These are phyloP conservation scores for Thunnus thynnus DNA, from an alignment of 2,113 vertebrate genomes.

Conservation along the genomic window DNA sequence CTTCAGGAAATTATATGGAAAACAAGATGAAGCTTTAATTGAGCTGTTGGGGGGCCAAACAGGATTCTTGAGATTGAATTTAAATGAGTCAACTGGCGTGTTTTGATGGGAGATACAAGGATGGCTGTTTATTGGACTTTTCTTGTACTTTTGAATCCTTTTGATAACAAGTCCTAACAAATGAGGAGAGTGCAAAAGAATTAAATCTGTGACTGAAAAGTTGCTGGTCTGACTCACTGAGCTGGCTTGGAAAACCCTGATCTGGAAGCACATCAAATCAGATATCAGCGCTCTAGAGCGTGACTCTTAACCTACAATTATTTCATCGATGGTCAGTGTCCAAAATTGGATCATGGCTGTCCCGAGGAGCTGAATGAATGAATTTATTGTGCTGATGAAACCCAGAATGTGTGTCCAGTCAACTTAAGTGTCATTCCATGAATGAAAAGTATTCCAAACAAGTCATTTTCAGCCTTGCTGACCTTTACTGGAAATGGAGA, in stretches of 20 bases:
- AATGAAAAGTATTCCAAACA: slow-evolving; percentile 1
- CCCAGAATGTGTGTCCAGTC: slow-evolving; percentile 6
- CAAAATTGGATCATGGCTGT: neutral
- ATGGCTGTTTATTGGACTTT: neutral
- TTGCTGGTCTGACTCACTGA: too few relatives aligned
- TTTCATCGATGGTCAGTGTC: neutral
- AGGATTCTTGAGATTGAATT: slow-evolving; percentile 27
- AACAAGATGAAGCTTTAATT: slow-evolving; percentile 34
- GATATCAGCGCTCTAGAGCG: neutral
- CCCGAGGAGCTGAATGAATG: neutral
- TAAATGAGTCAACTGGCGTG: neutral
- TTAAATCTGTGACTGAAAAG: too few relatives aligned
- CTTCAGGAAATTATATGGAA: slow-evolving; percentile 48
- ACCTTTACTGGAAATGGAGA: slow-evolving; percentile 20
- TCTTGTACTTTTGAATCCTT: neutral
- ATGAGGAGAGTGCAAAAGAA: neutral
- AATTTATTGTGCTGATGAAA: slow-evolving; percentile 5
- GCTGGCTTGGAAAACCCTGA: too few relatives aligned
- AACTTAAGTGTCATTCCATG: neutral
- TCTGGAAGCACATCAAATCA: too few relatives aligned
- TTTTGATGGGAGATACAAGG: slow-evolving; percentile 1
- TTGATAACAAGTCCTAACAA: neutral
- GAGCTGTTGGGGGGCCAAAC: slow-evolving; percentile 10
- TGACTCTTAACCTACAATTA: neutral
- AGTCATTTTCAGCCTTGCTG: neutral